Evolutionary conservation across 2,797 vertebrate genomes (phyloP).

Genomic region (Gallirallus australis): DNA sequence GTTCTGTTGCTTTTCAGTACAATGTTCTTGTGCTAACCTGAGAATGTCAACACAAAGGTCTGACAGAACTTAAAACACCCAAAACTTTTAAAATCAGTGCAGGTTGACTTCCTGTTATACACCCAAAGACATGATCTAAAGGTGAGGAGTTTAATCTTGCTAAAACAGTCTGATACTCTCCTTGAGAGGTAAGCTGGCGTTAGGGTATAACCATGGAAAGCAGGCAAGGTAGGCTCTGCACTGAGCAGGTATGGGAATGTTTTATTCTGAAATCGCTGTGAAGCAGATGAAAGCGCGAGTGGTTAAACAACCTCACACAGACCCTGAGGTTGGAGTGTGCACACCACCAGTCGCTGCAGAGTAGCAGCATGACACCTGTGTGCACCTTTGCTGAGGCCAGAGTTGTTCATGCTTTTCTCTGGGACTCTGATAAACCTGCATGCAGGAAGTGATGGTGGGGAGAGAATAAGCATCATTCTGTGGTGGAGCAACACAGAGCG

Average conservation of each 20-base stretch:
- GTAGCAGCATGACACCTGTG: rapidly evolving
- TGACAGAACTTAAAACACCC: not conserved
- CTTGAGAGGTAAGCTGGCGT: not conserved
- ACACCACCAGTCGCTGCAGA: not conserved
- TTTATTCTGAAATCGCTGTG: not conserved
- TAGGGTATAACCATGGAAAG: not conserved
- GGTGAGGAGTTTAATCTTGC: not conserved
- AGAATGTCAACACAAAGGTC: not conserved
- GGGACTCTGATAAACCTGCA: not conserved
- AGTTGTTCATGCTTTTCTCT: not conserved
- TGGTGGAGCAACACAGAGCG: not conserved
- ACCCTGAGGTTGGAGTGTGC: not conserved
- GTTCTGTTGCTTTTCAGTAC: not conserved
- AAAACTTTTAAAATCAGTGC: not conserved
- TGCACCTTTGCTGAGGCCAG: not conserved
- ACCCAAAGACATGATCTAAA: not conserved
- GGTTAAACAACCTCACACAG: not conserved
- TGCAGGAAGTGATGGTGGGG: not conserved
- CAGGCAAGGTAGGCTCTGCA: not conserved
- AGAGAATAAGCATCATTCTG: not conserved
- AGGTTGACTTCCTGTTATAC: not conserved
- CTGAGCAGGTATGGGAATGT: not conserved
- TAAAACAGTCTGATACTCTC: not conserved
- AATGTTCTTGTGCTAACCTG: not conserved
- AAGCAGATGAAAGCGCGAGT: not conserved